These are phyloP conservation scores for Cyprinodon variegatus DNA, from an alignment of 2,113 vertebrate species.

Conservation along the genomic window DNA sequence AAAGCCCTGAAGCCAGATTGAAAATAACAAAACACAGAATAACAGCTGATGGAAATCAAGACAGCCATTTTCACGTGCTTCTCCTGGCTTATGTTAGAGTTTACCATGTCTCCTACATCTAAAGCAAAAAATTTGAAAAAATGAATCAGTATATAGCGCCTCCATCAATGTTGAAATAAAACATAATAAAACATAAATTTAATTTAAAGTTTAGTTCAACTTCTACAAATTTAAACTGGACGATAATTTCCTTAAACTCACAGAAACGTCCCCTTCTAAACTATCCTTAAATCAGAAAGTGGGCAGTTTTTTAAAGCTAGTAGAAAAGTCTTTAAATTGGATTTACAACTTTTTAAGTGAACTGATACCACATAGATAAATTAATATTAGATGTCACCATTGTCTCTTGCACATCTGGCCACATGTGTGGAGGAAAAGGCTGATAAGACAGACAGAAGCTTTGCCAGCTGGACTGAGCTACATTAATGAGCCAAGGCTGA, in stretches of 20 bases:
- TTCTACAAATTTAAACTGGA: not conserved
- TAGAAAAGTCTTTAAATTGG: slow-evolving; percentile 4
- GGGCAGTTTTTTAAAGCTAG: slow-evolving; percentile 2
- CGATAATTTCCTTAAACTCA: slow-evolving; percentile 31
- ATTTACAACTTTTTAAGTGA: not conserved
- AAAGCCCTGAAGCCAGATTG: slow-evolving; percentile 27
- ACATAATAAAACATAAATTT: too few relatives aligned
- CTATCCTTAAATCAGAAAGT: not conserved
- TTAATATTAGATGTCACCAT: not conserved
- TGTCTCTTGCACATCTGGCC: slow-evolving; percentile 12
- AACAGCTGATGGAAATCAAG: slow-evolving; percentile 6
- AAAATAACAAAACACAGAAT: slow-evolving; percentile 41
- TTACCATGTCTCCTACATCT: slow-evolving; percentile 10
- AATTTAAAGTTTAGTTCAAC: not conserved
- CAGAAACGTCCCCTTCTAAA: not conserved
- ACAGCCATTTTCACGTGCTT: not conserved
- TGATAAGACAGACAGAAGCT: slow-evolving; percentile 9
- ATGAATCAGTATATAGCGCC: slow-evolving; percentile 17
- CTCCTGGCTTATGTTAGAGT: slow-evolving; percentile 11
- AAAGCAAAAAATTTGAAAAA: slow-evolving; percentile 12
- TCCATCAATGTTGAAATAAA: slow-evolving; percentile 2
- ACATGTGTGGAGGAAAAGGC: slow-evolving; percentile 31
- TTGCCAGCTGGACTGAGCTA: slow-evolving; percentile 44
- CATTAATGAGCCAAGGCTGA: slow-evolving; percentile 38
- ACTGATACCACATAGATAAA: slow-evolving; percentile 13